A percentile compares a stretch with the other conserved stretches of the same genome.
phyloP scores from a whole-genome alignment of 2,888 invertebrate species.

The Sipunculus nudus region DNA sequence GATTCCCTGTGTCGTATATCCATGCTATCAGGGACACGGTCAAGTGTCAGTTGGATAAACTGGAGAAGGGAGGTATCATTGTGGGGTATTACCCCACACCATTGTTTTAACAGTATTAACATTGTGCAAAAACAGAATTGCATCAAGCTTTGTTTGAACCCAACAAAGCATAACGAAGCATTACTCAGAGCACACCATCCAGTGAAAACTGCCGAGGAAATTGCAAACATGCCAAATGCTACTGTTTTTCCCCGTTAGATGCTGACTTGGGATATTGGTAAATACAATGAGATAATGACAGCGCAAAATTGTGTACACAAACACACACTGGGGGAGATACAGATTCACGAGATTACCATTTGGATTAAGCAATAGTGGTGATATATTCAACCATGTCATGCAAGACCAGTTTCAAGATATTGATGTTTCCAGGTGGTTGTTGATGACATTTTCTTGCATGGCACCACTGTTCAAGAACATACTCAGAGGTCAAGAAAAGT shows the following conservation, averaged over 20 bases:
- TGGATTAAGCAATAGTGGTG: constrained; percentile 2
- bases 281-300: background rate
- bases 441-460: constrained; percentile 9
- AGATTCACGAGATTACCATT: constrained; percentile 3
- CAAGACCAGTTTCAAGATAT: background rate
- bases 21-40: too few species aligned
- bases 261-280: background rate
- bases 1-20: too few species aligned
- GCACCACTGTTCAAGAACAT: background rate
- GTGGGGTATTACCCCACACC: too few species aligned
- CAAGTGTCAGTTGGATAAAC: too few species aligned
- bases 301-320: background rate
- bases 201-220: background rate
- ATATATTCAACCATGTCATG: constrained; percentile 4
- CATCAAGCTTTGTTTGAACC: too few species aligned
- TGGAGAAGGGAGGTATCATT: too few species aligned
- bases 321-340: constrained; percentile 5
- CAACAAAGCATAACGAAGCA: background rate
- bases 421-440: constrained; percentile 4
- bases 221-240: too few species aligned
- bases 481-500: constrained; percentile 6
- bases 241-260: background rate
- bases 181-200: background rate
- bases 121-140: too few species aligned
- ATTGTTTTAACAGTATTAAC: too few species aligned